These are phyloP conservation scores for Hanleya hanleyi DNA, from an alignment of 2,888 invertebrate species.

Conservation along the genomic window DNA sequence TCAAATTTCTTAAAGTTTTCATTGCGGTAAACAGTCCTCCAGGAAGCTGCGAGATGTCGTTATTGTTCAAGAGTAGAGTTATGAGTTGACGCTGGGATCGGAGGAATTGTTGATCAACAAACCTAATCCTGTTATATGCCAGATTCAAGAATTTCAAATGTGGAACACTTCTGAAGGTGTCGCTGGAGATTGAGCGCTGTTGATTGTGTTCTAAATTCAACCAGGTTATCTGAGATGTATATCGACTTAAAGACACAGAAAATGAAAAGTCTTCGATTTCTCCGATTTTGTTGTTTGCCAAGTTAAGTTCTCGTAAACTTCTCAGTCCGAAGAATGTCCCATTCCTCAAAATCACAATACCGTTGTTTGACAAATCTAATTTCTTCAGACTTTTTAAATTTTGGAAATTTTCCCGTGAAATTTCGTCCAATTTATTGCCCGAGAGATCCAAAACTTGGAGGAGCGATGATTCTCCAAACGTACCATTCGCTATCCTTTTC, in stretches of 20 bases:
- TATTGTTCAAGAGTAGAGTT: neutral
- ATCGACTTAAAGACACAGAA: neutral
- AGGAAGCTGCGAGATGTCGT: neutral
- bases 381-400: neutral
- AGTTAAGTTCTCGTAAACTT: neutral
- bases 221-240: conserved; percentile 6
- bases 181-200: neutral
- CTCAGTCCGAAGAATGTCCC: neutral
- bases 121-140: neutral
- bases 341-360: neutral
- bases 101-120: neutral
- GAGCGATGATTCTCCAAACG: neutral
- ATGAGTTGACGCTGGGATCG: neutral
- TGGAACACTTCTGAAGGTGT: neutral
- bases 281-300: neutral
- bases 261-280: neutral
- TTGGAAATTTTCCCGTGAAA: neutral
- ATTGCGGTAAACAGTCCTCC: neutral
- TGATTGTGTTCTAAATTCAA: conserved; percentile 2
- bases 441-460: conserved; percentile 1
- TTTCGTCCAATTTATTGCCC: neutral
- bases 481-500: neutral
- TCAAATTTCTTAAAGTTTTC: neutral
- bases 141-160: conserved; percentile 10
- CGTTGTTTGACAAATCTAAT: neutral